Percentiles rank a stretch among this genome's conserved stretches.
phyloP scores from a whole-genome alignment of 1,140 invertebrate species.

The Dinothrombium tinctorium region DNA sequence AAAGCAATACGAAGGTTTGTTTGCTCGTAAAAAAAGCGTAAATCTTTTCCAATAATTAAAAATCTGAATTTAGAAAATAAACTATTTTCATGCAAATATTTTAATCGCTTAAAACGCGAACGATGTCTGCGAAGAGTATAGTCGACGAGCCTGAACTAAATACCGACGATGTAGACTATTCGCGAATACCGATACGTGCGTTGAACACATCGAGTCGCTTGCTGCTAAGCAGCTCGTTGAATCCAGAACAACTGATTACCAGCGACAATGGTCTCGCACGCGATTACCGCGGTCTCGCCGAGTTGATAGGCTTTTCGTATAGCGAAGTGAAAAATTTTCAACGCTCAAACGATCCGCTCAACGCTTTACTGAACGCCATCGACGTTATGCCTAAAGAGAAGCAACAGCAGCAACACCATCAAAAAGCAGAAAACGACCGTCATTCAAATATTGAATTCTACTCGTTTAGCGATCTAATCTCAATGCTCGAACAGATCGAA shows the following conservation, averaged over 20 bases:
- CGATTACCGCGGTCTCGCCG: slow-evolving; percentile 21
- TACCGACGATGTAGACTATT: not conserved
- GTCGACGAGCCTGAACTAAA: too few species aligned
- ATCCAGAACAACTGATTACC: slow-evolving; percentile 11
- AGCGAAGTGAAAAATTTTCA: slow-evolving; percentile 18
- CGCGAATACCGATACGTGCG: slow-evolving; percentile 7
- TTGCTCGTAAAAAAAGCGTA: too few species aligned
- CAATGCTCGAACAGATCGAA: slow-evolving; percentile 17
- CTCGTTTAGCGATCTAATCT: slow-evolving; percentile 18
- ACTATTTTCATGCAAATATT: too few species aligned
- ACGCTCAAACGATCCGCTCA: slow-evolving; percentile 17
- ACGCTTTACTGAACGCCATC: slow-evolving; percentile 17
- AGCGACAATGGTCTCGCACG: slow-evolving; percentile 15
- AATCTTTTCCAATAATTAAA: too few species aligned
- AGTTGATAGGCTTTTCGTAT: slow-evolving; percentile 19
- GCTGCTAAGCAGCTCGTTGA: slow-evolving; percentile 9
- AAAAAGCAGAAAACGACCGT: slow-evolving; percentile 1
- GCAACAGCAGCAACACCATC: not conserved
- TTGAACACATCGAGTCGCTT: slow-evolving; percentile 8
- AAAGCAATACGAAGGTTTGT: too few species aligned
- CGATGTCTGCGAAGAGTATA: too few species aligned
- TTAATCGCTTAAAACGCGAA: too few species aligned
- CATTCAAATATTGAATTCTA: too few species aligned
- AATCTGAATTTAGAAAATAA: too few species aligned
- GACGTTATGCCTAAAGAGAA: slow-evolving; percentile 3